A percentile compares a stretch with the other conserved stretches of the same genome.
Conservation (phyloP, 2,797 vertebrate species). For the Notamacropus eugenii region DNA sequence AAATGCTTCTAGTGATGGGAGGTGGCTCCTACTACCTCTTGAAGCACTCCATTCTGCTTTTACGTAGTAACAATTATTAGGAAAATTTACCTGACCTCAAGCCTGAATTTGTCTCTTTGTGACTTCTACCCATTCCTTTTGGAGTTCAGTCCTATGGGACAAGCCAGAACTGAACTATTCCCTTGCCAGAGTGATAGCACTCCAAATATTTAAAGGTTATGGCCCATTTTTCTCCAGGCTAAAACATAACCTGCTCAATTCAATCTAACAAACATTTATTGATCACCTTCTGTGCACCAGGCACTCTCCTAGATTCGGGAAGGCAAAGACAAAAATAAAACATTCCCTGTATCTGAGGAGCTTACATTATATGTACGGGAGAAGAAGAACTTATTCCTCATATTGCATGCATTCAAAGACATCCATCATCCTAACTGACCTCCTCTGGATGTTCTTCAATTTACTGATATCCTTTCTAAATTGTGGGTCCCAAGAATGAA, state of each 20-base stretch:
- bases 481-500: not conserved
- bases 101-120: not conserved
- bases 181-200: not conserved
- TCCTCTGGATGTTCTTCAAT: not conserved
- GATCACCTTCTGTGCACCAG: not conserved
- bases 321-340: not conserved
- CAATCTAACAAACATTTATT: not conserved
- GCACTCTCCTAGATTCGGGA: not conserved
- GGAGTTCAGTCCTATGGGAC: not conserved
- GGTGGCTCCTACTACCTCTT: not conserved
- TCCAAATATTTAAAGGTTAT: not conserved
- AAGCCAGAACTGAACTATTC: not conserved
- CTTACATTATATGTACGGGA: not conserved
- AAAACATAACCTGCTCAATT: not conserved
- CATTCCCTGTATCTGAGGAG: not conserved
- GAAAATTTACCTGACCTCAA: constrained; percentile 19
- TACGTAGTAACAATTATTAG: not conserved
- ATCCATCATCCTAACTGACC: not conserved
- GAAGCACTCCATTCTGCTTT: not conserved
- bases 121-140: not conserved
- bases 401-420: not conserved
- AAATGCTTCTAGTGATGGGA: not conserved
- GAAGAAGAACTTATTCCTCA: not conserved
- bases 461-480: not conserved
- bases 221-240: not conserved